Base-by-base conservation (phyloP, 2,888 invertebrate species). In the Amphiduros pacificus region DNA sequence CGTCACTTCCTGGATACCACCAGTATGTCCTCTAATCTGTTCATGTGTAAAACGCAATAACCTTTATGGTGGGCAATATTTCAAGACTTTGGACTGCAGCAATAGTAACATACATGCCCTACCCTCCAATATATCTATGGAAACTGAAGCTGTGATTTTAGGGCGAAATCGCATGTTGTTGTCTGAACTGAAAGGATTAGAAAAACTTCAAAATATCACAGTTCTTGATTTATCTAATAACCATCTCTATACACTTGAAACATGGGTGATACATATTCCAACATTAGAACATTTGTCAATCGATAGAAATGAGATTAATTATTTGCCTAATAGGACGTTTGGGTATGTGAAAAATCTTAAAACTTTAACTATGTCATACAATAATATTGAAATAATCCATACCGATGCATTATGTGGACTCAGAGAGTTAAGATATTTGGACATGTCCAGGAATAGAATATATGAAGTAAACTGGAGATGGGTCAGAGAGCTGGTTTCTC, bases 41-140 rank as follows among this genome's bases (percentile, higher is more conserved):
- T n/a, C n/a, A n/a, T n/a, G n/a, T n/a, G n/a, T n/a, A n/a, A n/a
- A n/a, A n/a, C n/a, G n/a, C n/a, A n/a, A n/a, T n/a, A n/a, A n/a
- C n/a, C n/a, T n/a, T n/a, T n/a, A n/a, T n/a, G n/a, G n/a, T n/a
- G n/a, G n/a, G n/a, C n/a, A n/a, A n/a, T n/a, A n/a, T n/a, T n/a
- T n/a, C n/a, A n/a, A n/a, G n/a, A n/a, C n/a, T n/a, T n/a, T 52
- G 20, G 61, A 62, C 51, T 69, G 69, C 58, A 52, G 55, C 20
- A 50, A 53, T 28, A 36, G 28, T 4, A 61, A 53, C n/a, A 54
- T 69, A 17, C 52, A 49, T 22, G 56, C 51, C 9, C 61, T 65
- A 5, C 69, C 69, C 6, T n/a, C 44, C 17, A 62, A 62, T 53
- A 50, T 69, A 6, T 56, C 67, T n/a, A 28, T 48, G 11, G 60